Evolutionary conservation across 2,888 invertebrate genomes (phyloP).

Genomic region (Cheilosia urbana): DNA sequence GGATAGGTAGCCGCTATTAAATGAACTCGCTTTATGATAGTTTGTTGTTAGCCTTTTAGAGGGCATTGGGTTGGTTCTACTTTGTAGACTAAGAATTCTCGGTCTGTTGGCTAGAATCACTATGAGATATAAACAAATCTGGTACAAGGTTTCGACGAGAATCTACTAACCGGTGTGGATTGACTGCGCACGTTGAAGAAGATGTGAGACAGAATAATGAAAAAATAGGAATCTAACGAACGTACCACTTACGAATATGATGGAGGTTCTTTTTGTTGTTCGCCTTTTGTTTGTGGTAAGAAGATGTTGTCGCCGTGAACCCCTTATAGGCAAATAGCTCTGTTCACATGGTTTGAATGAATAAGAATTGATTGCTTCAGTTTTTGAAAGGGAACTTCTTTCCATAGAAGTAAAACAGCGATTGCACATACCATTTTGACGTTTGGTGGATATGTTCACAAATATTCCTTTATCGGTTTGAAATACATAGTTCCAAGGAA

Average conservation of each 20-base stretch:
- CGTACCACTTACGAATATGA: neutral
- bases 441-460: no score
- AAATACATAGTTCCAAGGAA: no score
- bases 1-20: no score
- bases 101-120: slow-evolving; percentile 61
- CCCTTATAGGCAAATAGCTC: no score
- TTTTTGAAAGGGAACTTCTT: no score
- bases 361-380: no score
- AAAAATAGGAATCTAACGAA: neutral
- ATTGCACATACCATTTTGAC: no score
- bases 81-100: slow-evolving; percentile 62
- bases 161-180: slow-evolving; percentile 15
- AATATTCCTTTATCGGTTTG: no score
- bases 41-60: slow-evolving; percentile 42
- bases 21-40: neutral
- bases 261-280: neutral
- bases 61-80: slow-evolving; percentile 22
- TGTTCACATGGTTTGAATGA: no score
- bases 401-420: no score
- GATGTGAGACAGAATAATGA: slow-evolving; percentile 25
- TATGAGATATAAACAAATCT: slow-evolving; percentile 32
- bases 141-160: slow-evolving; percentile 57
- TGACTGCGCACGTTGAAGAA: slow-evolving; percentile 14
- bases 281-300: neutral
- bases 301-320: neutral